phyloP scores from a whole-genome alignment of 2,888 invertebrate species.

The Theodoxus fluviatilis region DNA sequence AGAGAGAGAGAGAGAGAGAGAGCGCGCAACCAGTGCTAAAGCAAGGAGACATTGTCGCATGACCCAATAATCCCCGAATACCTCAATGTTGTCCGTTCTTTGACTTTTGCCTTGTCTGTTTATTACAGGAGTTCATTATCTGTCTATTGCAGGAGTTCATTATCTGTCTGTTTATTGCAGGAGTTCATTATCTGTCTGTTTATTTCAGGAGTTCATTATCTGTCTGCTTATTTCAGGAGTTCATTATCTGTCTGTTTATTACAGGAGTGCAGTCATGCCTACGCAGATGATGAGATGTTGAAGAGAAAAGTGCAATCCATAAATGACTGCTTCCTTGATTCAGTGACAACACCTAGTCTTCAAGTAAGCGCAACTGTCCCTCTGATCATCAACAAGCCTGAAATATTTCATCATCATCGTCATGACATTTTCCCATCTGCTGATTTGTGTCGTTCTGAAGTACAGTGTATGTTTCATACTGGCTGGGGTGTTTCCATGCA shows the following conservation, averaged over 20 bases:
- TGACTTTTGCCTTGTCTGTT: no score
- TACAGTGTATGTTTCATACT: no score
- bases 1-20: conserved; percentile 4
- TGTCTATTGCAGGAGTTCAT: neutral
- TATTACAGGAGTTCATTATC: no score
- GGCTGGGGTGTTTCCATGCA: no score
- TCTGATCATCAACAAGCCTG: neutral
- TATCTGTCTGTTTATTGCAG: neutral
- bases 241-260: conserved; percentile 12
- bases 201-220: neutral
- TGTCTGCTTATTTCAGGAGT: neutral
- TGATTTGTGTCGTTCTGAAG: no score
- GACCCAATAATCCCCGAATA: no score
- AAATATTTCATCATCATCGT: no score
- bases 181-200: neutral
- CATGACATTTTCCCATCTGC: no score
- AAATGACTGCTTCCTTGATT: conserved; percentile 61
- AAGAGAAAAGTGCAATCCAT: conserved; percentile 59
- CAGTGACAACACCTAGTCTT: conserved; percentile 52
- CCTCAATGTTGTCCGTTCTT: no score
- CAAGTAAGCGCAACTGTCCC: conserved; percentile 45
- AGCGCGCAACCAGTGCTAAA: neutral
- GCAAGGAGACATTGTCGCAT: neutral
- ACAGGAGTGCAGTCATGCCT: conserved; percentile 59
- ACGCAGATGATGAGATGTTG: conserved; percentile 61